Evolutionary conservation across 37 sponge, comb jelly and placozoan genomes (phyloP), one percentile per base, ranked within the genome.

Genomic region (Lycopodina hypogea): DNA sequence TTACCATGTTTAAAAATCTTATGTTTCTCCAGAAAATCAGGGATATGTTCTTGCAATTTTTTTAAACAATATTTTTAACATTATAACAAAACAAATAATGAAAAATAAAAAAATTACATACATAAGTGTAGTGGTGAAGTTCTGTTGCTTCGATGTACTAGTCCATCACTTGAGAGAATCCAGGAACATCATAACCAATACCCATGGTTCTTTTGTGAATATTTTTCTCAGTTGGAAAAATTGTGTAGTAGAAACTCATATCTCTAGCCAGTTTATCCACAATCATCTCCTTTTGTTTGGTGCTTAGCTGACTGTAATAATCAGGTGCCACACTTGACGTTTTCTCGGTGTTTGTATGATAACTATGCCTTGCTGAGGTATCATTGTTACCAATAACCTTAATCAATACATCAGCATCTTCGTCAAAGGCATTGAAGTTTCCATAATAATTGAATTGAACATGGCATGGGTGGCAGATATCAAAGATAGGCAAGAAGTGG

Each of bases 401-500:
- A 7, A 80, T 37, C 42, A 80, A 11, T n/a, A n/a, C n/a, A n/a
- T n/a, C n/a, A n/a, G n/a, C n/a, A n/a, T n/a, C n/a, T n/a, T n/a
- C n/a, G n/a, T 55, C 42, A 22, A 80, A 69, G 12, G 68, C 56
- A 21, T 68, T 24, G 45, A 82, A 82, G 37, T 82, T 64, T 11
- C 82, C 82, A 40, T 82, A 82, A 45, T 71, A 82, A 65, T 73
- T 69, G 63, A 58, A 82, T n/a, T n/a, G n/a, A n/a, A n/a, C n/a
- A n/a, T n/a, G n/a, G n/a, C n/a, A n/a, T n/a, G n/a, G n/a, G n/a
- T n/a, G n/a, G n/a, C n/a, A n/a, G n/a, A n/a, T n/a, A n/a, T n/a
- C n/a, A n/a, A n/a, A n/a, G n/a, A n/a, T 42, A 18, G 15, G 32
- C 82, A 82, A 1, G 73, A 45, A 24, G 32, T 39, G 37, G 65